These are phyloP conservation scores for Hexactinellida sp. DNA, from an alignment of 37 sponge, comb jelly and placozoan genomes.

Conservation along the genomic window DNA sequence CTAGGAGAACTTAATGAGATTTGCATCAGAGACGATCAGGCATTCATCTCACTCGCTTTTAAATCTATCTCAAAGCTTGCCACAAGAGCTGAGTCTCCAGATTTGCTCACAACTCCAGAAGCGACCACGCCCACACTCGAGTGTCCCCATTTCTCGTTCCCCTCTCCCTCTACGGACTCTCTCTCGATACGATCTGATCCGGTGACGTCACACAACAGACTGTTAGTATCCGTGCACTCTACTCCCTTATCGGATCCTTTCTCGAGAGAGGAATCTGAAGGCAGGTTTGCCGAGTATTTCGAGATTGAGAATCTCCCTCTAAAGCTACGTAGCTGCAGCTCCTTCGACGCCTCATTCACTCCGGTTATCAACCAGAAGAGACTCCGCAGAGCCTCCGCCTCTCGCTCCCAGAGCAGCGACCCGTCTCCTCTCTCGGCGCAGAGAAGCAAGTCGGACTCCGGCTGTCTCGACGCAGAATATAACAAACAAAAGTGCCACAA, in stretches of 20 bases:
- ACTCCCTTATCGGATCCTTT: no score
- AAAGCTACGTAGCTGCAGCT: not conserved
- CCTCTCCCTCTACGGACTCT: not conserved
- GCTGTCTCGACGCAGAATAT: not conserved
- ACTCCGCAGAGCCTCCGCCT: not conserved
- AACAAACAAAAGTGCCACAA: not conserved
- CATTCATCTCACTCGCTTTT: not conserved
- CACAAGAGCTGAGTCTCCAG: not conserved
- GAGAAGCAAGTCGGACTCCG: not conserved
- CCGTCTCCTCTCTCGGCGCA: not conserved
- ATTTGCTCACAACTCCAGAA: not conserved
- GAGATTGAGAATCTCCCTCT: not conserved
- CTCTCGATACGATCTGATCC: no score
- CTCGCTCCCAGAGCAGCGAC: not conserved
- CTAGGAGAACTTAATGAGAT: not conserved
- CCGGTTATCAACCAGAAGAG: not conserved
- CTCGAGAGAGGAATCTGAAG: not conserved
- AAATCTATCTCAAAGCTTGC: not conserved
- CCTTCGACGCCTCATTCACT: not conserved
- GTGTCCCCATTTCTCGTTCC: not conserved
- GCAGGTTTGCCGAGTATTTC: not conserved
- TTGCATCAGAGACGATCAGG: not conserved
- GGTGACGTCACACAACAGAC: no score
- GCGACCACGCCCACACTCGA: not conserved
- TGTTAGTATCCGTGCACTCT: no score